Percentiles rank a stretch among this genome's conserved stretches.
Conservation (phyloP, 2,888 invertebrate species). For the Callinectes sapidus region DNA sequence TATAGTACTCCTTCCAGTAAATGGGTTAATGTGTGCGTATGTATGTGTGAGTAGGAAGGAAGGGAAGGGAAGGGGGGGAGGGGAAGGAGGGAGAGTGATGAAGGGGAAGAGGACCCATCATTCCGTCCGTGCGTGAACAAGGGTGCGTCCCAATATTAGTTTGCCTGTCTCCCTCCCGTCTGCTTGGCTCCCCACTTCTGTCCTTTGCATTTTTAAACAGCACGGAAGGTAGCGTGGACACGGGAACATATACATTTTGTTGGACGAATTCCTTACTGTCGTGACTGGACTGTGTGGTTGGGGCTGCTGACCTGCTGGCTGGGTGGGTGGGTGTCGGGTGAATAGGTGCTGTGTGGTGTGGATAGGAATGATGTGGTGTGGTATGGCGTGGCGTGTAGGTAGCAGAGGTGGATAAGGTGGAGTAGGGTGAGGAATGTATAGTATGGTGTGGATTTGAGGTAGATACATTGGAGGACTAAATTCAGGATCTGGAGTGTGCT, state of each 20-base stretch:
- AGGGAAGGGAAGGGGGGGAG: too few species aligned
- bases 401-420: too few species aligned
- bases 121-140: neutral
- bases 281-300: neutral
- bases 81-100: too few species aligned
- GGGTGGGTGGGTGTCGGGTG: neutral
- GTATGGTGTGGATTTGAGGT: neutral
- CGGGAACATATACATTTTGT: slow-evolving; percentile 13
- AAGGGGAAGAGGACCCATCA: too few species aligned
- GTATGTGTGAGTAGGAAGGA: slow-evolving; percentile 43
- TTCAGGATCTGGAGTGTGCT: too few species aligned
- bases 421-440: neutral
- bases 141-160: neutral
- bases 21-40: neutral
- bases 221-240: slow-evolving; percentile 10
- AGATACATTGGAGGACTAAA: neutral
- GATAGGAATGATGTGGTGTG: neutral
- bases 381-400: neutral
- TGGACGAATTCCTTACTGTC: neutral
- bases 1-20: neutral
- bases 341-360: neutral
- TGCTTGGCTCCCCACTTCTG: neutral
- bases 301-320: neutral
- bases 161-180: neutral
- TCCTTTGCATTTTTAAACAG: slow-evolving; percentile 6